Conservation (phyloP, 92 coral and sea anemone species). For the Bergia puertoricense region DNA sequence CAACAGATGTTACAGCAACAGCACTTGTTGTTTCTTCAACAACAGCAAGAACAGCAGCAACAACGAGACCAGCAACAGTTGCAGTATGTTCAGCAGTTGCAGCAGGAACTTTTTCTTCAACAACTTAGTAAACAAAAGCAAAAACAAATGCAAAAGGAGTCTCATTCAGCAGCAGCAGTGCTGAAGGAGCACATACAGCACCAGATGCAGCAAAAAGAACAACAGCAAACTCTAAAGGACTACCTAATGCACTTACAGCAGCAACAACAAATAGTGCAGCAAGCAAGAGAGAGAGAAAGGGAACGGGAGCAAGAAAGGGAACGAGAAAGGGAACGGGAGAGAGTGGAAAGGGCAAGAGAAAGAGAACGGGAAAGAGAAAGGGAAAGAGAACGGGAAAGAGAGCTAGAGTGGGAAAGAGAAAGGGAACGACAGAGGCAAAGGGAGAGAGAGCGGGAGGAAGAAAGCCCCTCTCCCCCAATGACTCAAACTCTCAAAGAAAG, state of each 20-base stretch:
- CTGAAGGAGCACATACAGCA: slow-evolving; percentile 88
- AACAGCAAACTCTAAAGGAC: slow-evolving; percentile 52
- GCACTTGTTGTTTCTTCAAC: slow-evolving; percentile 78
- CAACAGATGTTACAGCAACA: slow-evolving; percentile 93
- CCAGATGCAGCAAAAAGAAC: slow-evolving; percentile 46
- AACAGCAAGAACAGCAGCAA: slow-evolving; percentile 62
- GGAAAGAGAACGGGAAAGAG: slow-evolving; percentile 23
- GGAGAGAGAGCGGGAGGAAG: slow-evolving; percentile 63
- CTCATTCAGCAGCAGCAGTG: slow-evolving; percentile 61
- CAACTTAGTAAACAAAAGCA: slow-evolving; percentile 79
- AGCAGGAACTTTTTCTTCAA: slow-evolving; percentile 86
- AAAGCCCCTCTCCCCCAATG: slow-evolving; percentile 67
- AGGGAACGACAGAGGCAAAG: slow-evolving; percentile 55
- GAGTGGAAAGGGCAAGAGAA: slow-evolving; percentile 47
- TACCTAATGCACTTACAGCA: slow-evolving; percentile 44
- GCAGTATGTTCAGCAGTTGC: slow-evolving; percentile 79
- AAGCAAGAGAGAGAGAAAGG: slow-evolving; percentile 57
- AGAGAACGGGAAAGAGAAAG: slow-evolving; percentile 57
- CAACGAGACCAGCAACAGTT: slow-evolving; percentile 70
- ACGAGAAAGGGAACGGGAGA: slow-evolving; percentile 23
- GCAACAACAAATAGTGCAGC: slow-evolving; percentile 68
- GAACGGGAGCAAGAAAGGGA: slow-evolving; percentile 33
- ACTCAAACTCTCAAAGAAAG: slow-evolving; percentile 69
- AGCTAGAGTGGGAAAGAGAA: slow-evolving; percentile 51
- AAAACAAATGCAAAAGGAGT: slow-evolving; percentile 83